A percentile compares a stretch with the other conserved stretches of the same genome.
Evolutionary conservation across 2,888 invertebrate genomes (phyloP).

Genomic region (Ochropleura leucogaster): DNA sequence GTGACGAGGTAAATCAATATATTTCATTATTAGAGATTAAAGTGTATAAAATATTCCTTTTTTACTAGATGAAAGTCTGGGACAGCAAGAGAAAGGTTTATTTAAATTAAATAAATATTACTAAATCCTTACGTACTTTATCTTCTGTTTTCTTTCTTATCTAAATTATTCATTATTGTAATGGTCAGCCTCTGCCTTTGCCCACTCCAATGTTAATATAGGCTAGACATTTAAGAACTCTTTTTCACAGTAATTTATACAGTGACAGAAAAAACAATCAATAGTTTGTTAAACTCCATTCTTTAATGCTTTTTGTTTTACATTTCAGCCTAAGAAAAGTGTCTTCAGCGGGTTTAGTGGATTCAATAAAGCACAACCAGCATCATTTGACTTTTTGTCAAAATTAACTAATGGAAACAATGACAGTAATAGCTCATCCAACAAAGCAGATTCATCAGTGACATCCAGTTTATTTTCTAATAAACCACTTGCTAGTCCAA

Average conservation of each 20-base stretch:
- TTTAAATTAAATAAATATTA: not conserved
- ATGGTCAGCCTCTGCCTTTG: not conserved
- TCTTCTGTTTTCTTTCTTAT: not conserved
- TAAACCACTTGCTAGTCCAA: slow-evolving; percentile 71
- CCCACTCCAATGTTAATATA: not conserved
- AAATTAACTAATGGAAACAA: slow-evolving; percentile 88
- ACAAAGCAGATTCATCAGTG: slow-evolving; percentile 68
- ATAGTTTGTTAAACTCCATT: not conserved
- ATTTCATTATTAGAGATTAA: not conserved
- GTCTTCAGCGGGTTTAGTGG: slow-evolving; percentile 93
- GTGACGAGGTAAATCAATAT: slow-evolving; percentile 65
- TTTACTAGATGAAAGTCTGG: not conserved
- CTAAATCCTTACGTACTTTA: too few relatives aligned
- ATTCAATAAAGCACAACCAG: slow-evolving; percentile 89
- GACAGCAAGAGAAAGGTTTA: not conserved
- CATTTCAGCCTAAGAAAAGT: slow-evolving; percentile 88
- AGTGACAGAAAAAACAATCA: not conserved
- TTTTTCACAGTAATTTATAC: not conserved
- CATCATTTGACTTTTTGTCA: slow-evolving; percentile 91
- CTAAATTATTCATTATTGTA: not conserved
- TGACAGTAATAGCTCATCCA: slow-evolving; percentile 77
- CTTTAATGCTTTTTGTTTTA: slow-evolving; percentile 22
- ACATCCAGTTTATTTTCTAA: slow-evolving; percentile 75
- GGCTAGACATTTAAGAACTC: not conserved
- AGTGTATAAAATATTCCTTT: not conserved